Evolutionary conservation across 2,113 vertebrate genomes (phyloP).

Genomic region (Noctilio leporinus): DNA sequence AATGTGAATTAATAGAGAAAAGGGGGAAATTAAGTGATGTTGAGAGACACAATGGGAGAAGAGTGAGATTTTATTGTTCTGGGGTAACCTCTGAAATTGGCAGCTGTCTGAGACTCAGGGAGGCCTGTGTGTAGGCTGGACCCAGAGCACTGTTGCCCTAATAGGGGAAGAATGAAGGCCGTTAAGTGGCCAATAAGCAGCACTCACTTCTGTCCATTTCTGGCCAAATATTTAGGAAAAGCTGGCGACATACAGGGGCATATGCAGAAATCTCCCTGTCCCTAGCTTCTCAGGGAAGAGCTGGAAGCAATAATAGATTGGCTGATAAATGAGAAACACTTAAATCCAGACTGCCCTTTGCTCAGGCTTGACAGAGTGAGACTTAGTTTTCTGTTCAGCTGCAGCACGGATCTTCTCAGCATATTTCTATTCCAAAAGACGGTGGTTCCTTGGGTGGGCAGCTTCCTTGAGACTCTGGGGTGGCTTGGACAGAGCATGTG

Average conservation of each 20-base stretch:
- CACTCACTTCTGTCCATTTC: not conserved
- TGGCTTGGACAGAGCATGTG: not conserved
- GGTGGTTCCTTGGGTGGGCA: not conserved
- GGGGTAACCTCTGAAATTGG: conserved; percentile 28
- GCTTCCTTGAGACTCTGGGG: not conserved
- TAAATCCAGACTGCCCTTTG: not conserved
- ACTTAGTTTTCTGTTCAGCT: not conserved
- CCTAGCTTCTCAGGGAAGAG: not conserved
- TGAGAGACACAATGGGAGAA: conserved; percentile 1
- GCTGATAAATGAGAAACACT: not conserved
- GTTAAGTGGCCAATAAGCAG: not conserved
- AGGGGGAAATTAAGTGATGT: conserved; percentile 43
- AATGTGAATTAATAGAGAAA: conserved; percentile 69
- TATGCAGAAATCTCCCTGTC: not conserved
- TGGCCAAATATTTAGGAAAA: conserved; percentile 28
- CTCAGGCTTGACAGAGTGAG: not conserved
- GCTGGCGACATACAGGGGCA: not conserved
- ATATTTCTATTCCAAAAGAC: not conserved
- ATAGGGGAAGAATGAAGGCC: conserved; percentile 13
- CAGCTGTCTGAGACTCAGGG: not conserved
- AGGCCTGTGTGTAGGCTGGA: not conserved
- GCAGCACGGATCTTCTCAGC: not conserved
- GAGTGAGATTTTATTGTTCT: not conserved
- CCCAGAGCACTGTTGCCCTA: not conserved
- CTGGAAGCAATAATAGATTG: not conserved